Evolutionary conservation across 35 echinoderm and acorn worm genomes (phyloP), one percentile per base, ranked within the genome.

Genomic region (Diadema setosum): DNA sequence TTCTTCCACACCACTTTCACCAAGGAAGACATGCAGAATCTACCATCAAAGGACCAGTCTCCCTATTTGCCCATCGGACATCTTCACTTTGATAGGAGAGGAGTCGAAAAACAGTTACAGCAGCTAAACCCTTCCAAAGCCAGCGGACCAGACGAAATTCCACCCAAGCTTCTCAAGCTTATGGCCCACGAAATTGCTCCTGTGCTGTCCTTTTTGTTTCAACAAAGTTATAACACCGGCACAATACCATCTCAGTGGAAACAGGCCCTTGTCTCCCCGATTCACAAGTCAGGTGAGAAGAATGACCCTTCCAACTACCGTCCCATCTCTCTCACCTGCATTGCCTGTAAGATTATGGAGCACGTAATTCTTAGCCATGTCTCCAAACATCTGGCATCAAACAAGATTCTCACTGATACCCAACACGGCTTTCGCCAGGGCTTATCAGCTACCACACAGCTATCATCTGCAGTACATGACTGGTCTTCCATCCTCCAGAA

Each of bases 391-490:
- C 70, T 80, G 0, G 44, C 70, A 58, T 30, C 87, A 42, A 82
- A 83, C 30, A 83, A 89, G 4, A 81, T 89, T 35, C 49, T 89
- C 32, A 35, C 43, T 40, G 70, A 80, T 23, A 18, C 39, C 34
- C 87, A 89, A 82, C 87, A 89, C 57, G 76, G 87, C 12, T 89
- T 89, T 56, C 18, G 87, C 16, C 49, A 83, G 46, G 61, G 43
- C 50, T 1, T 32, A 82, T 95, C 89, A 24, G 91, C 78, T 61
- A 80, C 86, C 24, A 87, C 93, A 33, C 88, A 95, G 39, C 61
- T 91, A 4, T 14, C 55, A 2, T 23, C 36, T 7, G 30, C 33
- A 21, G 75, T 84, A 33, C 58, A 95, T 84, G 89, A 95, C 40
- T 81, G 85, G 65, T 5, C 88, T 15, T 36, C 65, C 31, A 25